Evolutionary conservation across 23 tunicate genomes (phyloP), one percentile per base, ranked within the genome.

Genomic region (Halocynthia roretzi): DNA sequence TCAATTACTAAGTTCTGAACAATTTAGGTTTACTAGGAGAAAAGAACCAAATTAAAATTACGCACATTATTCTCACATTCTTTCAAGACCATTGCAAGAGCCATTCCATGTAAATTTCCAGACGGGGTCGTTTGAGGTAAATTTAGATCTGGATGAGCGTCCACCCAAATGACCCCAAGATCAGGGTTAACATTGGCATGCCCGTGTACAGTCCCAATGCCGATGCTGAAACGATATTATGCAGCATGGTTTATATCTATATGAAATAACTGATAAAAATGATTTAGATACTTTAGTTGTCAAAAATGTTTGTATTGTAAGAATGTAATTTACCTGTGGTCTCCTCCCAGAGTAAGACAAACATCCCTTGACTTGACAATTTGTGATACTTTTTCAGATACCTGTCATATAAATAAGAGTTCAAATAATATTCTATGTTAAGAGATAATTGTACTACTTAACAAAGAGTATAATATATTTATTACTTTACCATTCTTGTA

Each of bases 31-130:
- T 31, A 31, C 44, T 31, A 31, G 44, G 44, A 31, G 44, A 31
- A 31, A 17, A 68, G 22, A 12, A 17, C 21, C 20, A 2, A 31
- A 4, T 0, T 17, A 68, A n/a, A 1, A 21, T 11, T 67, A 15
- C 62, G 80, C 23, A 85, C 90, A 75, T 19, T 19, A 52, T 67
- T 81, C 71, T 82, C 69, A 63, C 83, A 71, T 21, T 79, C 95
- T 14, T 88, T 61, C 76, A 88, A 50, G 48, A 88, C 71, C 50
- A 88, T 84, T 62, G 75, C 77, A 6, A 88, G 54, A 7, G 95
- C 89, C 85, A 84, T 88, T 6, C 95, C 95, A 54, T 88, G 95
- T 0, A 88, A 51, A 76, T 88, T 88, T 40, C 95, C 95, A 9
- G 76, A 75, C 8, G 82, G 86, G 48, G 95, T 68, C 61, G 83